Base-by-base conservation (phyloP, 2,113 vertebrate species). In the Irena cyanogastra region DNA sequence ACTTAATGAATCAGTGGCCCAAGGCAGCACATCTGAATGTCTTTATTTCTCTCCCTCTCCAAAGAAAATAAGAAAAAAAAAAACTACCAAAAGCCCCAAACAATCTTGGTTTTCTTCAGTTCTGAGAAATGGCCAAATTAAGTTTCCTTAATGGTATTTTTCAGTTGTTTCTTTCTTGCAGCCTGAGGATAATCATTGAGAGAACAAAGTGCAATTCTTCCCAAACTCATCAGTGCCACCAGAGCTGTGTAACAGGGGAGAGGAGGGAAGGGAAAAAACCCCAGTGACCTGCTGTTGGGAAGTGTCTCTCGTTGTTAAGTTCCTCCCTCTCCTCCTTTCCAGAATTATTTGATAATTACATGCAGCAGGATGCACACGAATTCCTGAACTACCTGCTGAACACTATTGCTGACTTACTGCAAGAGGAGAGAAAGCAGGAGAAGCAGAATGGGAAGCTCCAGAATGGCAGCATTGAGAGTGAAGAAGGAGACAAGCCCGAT, bases 311-410 rank as follows among this genome's bases (percentile, higher is more conserved):
- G 53, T 2, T 75, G 70, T 23, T 86, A 26, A 66, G 74, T 95
- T 91, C 50, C 69, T 66, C 33, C 17, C 17, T 75, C 66, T 94
- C 47, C 84, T 92, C 45, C 60, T 89, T 93, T 89, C 16, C 97
- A 99, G 99, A 99, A 92, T 94, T 99, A 63, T 99, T 99, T 95
- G 99, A 99, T 95, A 99, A 99, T 97, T 99, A 99, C 95, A 99
- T 99, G 99, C 99, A 99, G 97, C 99, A 99, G 96, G 99, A 99
- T 70, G 99, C 99, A 30, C 99, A 99, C 5, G 99, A 99, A 71
- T 99, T 99, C 97, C 98, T 99, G 49, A 99, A 99, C 98, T 99
- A 99, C 98, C 98, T 99, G 93, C 98, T 99, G 93, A 99, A 99
- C 98, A 99, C 99, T 94, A 99, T 99, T 85, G 99, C 98, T 17